phyloP scores from a whole-genome alignment of 2,797 vertebrate genomes.

The Loris lydekkerianus region DNA sequence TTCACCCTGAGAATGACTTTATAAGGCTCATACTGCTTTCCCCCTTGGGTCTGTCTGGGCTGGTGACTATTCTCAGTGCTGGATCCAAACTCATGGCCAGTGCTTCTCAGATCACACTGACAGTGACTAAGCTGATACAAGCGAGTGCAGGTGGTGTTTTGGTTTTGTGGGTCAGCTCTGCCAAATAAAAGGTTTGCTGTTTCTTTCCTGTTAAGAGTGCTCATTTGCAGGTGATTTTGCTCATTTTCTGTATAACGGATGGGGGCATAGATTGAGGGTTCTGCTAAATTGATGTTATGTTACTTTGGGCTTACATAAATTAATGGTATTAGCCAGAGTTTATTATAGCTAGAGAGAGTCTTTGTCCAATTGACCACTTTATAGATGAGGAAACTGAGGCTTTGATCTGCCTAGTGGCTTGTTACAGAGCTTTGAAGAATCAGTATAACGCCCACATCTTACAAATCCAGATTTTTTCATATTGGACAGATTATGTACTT shows the following conservation, averaged over 20 bases:
- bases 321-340: neutral
- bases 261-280: neutral
- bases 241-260: neutral
- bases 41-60: neutral
- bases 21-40: neutral
- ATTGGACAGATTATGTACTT: neutral
- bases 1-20: neutral
- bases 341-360: neutral
- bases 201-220: neutral
- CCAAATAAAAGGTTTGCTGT: neutral
- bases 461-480: neutral
- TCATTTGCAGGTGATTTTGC: neutral
- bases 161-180: neutral
- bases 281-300: neutral
- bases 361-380: neutral
- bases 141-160: neutral
- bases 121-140: neutral
- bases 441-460: fast-evolving
- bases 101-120: neutral
- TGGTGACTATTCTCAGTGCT: neutral
- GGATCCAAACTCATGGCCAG: neutral
- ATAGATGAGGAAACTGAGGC: neutral
- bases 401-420: neutral
- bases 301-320: neutral
- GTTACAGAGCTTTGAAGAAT: neutral